Base-by-base conservation (phyloP, 2,888 invertebrate species). In the Agonum fuliginosum region DNA sequence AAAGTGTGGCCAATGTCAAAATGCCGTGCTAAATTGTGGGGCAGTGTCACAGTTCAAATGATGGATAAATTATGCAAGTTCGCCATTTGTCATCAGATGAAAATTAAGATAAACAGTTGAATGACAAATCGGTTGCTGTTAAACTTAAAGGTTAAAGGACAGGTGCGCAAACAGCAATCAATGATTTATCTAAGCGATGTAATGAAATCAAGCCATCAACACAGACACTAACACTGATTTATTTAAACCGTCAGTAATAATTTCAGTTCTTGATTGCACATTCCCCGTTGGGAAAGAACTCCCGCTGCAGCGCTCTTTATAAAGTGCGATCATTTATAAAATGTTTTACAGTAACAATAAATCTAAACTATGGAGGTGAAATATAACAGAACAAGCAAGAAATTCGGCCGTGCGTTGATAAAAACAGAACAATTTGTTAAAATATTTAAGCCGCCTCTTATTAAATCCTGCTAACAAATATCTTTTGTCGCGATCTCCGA, bases 381-480 rank as follows among this genome's bases (percentile, higher is more conserved):
- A 34, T 62, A 62, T 34, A 30, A 27, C 8, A 17, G 58, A 30
- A 27, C 8, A 17, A 27, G 12, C 67, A 67, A 67, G 67, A 67
- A 41, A 41, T 41, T 37, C 20, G n/a, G n/a, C 30, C 19, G 14
- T 46, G 46, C 34, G 62, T 34, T 69, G 69, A 70, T 46, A 70
- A 70, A 70, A 70, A 70, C 67, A 41, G 22, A 41, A 67, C 70
- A 70, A 70, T 70, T 46, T 70, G 70, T 70, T 70, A 41, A 67
- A 67, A 67, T 67, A 70, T 70, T 70, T 46, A 70, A 70, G 70
- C 70, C 46, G 46, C n/a, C 24, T 67, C 67, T 70, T 70, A 70
- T 70, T 70, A 70, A 70, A 70, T 70, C 70, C 27, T 46, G 70
- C 43, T 70, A 70, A 70, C 70, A 70, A 70, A 70, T 70, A 70